Base-by-base conservation (phyloP, 2,888 invertebrate genomes). In the Dicranocentrus wangi region DNA sequence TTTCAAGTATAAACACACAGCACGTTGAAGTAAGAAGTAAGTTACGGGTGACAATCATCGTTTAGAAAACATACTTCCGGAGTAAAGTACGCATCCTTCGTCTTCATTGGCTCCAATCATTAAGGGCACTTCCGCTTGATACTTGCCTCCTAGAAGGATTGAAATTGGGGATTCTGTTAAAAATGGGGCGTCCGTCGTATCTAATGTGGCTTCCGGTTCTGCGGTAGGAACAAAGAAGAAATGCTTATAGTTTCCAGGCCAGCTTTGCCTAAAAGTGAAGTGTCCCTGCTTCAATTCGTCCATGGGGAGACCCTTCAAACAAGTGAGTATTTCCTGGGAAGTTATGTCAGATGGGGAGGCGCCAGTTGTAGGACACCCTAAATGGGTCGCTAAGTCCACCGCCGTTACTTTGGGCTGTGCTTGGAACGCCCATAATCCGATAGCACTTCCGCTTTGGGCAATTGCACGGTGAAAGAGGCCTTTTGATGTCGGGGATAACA, bases 381-480 rank as follows among this genome's bases (percentile, higher is more conserved):
- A 13, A 39, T 77, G 53, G 0, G 21, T 63, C 1, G 77, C 77
- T 5, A 77, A 2, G 13, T 61, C 17, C 15, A 63, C 61, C 0
- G 77, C 77, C 25, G n/a, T 53, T 17, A 15, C 39, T 13, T 19
- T 69, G 1, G 77, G 77, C 25, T 70, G 53, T 2, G 63, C 39
- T 0, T 70, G 19, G 7, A 17, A 42, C 1, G 63, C 51, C 51
- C 23, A 63, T 1, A 25, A 19, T 10, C 10, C 23, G 3, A 70
- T 15, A 1, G 53, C 39, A 25, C 27, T 32, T 21, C 53, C 69
- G 10, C 70, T 77, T 63, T 77, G 76, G 5, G 51, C 5, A 51
- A 77, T 77, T 0, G 69, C 76, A 7, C 76, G 28, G n/a, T 68
- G 68, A 19, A 69, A 61, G 2, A 77, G 25, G n/a, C 61, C 68